These are phyloP conservation scores for Noctua comes DNA, from an alignment of 2,888 invertebrate genomes.

Conservation along the genomic window DNA sequence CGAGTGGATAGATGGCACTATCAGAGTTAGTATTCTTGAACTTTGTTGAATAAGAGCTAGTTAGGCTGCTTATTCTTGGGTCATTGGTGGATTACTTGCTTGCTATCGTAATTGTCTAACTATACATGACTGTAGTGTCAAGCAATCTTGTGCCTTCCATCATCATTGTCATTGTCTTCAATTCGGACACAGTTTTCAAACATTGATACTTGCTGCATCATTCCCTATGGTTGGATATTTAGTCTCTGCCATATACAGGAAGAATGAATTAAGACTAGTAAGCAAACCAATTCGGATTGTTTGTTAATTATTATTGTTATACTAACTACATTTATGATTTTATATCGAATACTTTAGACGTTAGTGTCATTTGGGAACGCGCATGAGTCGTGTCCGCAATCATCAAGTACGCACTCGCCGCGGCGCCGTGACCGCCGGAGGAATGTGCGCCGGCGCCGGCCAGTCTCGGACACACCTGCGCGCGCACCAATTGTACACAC, in stretches of 20 bases:
- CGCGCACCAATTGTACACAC: slow-evolving; percentile 75
- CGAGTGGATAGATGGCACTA: slow-evolving; percentile 36
- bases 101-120: neutral
- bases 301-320: slow-evolving; percentile 41
- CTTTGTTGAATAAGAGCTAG: neutral
- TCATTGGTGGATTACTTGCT: neutral
- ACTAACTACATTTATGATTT: slow-evolving; percentile 41
- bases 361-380: slow-evolving; percentile 56
- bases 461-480: slow-evolving; percentile 92
- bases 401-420: slow-evolving; percentile 70
- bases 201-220: neutral
- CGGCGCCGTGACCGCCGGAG: slow-evolving; percentile 84
- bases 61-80: neutral
- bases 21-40: neutral
- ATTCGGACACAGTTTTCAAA: neutral
- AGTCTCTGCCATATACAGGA: neutral
- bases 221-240: neutral
- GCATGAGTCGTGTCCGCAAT: slow-evolving; percentile 66
- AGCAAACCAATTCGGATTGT: neutral
- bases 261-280: neutral
- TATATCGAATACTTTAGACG: slow-evolving; percentile 56
- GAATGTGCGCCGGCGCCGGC: slow-evolving; percentile 92
- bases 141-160: neutral
- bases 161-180: neutral
- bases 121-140: neutral